Conservation (phyloP, 2,797 vertebrate species). For the Uromys caudimaculatus region DNA sequence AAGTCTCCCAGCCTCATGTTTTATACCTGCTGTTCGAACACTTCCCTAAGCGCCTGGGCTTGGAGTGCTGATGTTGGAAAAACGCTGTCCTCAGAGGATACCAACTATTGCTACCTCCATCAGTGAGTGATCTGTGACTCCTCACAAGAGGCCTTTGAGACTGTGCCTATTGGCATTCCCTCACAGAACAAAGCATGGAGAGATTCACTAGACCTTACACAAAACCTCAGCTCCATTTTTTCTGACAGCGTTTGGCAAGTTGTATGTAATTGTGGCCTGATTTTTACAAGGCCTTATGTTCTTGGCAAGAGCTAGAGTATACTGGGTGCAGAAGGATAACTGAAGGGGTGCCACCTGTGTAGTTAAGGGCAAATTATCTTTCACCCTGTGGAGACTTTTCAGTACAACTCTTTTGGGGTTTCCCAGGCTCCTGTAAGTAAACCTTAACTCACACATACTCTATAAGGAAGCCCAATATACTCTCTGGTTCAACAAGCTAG, state of each 20-base stretch:
- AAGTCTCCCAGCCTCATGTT: neutral
- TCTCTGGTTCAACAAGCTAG: neutral
- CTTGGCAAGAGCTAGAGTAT: neutral
- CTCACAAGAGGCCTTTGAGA: neutral
- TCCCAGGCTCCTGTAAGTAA: neutral
- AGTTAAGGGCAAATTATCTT: neutral
- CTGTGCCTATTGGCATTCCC: neutral
- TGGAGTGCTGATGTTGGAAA: neutral
- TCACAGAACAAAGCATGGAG: neutral
- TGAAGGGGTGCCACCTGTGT: neutral
- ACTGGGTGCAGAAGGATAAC: neutral
- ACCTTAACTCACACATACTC: neutral
- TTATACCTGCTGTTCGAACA: neutral
- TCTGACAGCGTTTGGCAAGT: neutral
- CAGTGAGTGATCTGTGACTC: neutral
- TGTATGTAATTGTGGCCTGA: neutral
- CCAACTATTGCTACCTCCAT: neutral
- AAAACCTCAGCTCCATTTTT: neutral
- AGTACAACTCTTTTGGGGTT: neutral
- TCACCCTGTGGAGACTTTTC: neutral
- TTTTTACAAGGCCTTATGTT: neutral
- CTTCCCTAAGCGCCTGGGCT: neutral
- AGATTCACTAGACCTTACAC: neutral
- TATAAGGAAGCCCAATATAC: neutral
- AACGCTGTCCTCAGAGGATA: neutral